Base-by-base conservation (phyloP, 2,888 invertebrate genomes). In the Drosophila infuscata region DNA sequence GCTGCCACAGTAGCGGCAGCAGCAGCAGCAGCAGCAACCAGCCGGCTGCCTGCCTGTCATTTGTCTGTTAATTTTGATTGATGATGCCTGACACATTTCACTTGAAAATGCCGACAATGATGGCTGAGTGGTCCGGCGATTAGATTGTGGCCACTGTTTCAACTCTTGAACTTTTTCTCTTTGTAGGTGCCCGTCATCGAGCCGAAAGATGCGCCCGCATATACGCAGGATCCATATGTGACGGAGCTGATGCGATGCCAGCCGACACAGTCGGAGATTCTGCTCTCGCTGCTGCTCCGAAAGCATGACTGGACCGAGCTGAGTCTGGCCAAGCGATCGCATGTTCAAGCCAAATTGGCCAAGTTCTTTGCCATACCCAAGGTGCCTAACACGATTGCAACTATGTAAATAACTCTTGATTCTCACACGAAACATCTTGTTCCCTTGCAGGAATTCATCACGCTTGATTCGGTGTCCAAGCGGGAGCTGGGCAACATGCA, bases 311-410 rank as follows among this genome's bases (percentile, higher is more conserved):
- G 93, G 86, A 84, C 76, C 57, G 91, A 92, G 70, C 80, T 93
- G 30, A 90, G 88, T 60, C 86, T 90, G 54, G 88, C 88, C 73
- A 93, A 92, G 72, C 89, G 90, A 49, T 82, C 83, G 32, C 91
- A 91, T 86, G 91, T 93, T 53, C 86, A 93, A 36, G 86, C 91
- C 56, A 93, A 93, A 75, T 79, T 93, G 67, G 91, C 93, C 35
- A 92, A 92, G 79, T 93, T 93, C 89, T 93, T 93, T 83, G 92
- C 91, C 79, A 92, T 93, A 86, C 93, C 93, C 66, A 92, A 92
- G 91, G 93, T 46, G 20, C 46, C 25, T 93, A 81, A 76, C 72
- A 63, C 12, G 11, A 25, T 4, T n/a, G 9, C 33, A 5, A 25
- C 35, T n/a, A 25, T 25, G 20, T 25, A 36, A 32, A 6, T 12